Evolutionary conservation across 1,140 invertebrate genomes (phyloP), one percentile per base, ranked within the genome.

Genomic region (Acromyrmex heyeri): DNA sequence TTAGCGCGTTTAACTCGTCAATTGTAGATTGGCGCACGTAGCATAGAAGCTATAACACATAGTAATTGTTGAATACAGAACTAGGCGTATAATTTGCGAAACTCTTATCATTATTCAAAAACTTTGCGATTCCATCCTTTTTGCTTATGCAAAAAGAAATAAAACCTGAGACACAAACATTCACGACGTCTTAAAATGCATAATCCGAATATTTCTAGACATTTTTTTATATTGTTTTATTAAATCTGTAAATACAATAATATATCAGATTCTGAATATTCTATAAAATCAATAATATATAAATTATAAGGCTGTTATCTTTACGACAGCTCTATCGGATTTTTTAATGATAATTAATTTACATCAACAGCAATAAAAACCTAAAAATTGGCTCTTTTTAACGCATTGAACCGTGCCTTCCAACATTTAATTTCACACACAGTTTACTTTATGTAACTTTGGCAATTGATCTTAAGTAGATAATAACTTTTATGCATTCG

Each of bases 1-100:
- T 70, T 81, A 61, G 16, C 64, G 64, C 64, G 21, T 70, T 81
- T 70, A 81, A 38, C 64, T 70, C 50, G 64, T 70, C 78, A 27
- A 81, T 81, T n/a, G 64, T 61, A 57, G 78, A 18, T 81, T 59
- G 50, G 27, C 44, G n/a, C 27, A 67, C 55, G 55, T 61, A 67
- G 3, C 21, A 81, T n/a, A 30, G 30, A 8, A 55, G 50, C 14
- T 53, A 24, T 67, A 67, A 67, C 48, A 16, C 44, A 21, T 57
- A 8, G 27, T 69, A 67, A 79, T 79, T 55, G 64, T 44, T 27
- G 64, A 59, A 81, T 24, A 24, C 34, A 70, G 62, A 79, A 67
- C 44, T 78, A 78, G 16, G 16, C 44, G 14, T 48, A n/a, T 62
- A 44, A 77, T 77, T 77, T n/a, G 38, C 21, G 10, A 30, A 44